Evolutionary conservation across 2,888 invertebrate genomes (phyloP).

Genomic region (Nephrotoma flavescens): DNA sequence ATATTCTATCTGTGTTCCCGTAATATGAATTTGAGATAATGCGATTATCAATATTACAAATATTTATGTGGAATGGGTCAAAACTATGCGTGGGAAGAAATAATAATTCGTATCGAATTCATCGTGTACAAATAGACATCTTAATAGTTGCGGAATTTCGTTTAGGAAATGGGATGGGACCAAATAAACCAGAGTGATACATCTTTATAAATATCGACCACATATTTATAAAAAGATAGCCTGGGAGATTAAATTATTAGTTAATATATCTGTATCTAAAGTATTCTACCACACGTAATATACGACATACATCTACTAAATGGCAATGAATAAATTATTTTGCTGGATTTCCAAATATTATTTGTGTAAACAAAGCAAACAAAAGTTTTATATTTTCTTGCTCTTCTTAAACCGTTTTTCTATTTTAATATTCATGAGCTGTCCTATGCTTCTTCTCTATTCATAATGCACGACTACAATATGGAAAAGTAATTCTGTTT

Average conservation of each 20-base stretch:
- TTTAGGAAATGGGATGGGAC: not conserved
- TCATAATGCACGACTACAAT: not conserved
- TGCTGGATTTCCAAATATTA: not conserved
- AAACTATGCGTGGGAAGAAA: not conserved
- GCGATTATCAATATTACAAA: not conserved
- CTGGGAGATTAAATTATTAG: not conserved
- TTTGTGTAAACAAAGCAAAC: not conserved
- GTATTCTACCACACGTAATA: not conserved
- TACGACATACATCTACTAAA: not conserved
- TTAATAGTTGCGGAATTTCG: not conserved
- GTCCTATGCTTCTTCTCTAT: not conserved
- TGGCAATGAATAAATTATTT: not conserved
- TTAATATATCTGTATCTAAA: not conserved
- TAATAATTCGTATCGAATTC: not conserved
- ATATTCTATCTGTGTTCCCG: not conserved
- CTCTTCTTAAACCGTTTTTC: no score
- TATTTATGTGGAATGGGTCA: not conserved
- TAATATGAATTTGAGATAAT: not conserved
- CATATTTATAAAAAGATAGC: not conserved
- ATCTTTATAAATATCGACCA: not conserved
- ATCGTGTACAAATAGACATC: not conserved
- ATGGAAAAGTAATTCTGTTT: no score
- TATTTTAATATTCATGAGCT: not conserved
- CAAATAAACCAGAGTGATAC: not conserved
- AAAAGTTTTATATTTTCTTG: not conserved